Evolutionary conservation across 2,113 vertebrate genomes (phyloP).

Genomic region (Cryptoleucopteryx plumbea): DNA sequence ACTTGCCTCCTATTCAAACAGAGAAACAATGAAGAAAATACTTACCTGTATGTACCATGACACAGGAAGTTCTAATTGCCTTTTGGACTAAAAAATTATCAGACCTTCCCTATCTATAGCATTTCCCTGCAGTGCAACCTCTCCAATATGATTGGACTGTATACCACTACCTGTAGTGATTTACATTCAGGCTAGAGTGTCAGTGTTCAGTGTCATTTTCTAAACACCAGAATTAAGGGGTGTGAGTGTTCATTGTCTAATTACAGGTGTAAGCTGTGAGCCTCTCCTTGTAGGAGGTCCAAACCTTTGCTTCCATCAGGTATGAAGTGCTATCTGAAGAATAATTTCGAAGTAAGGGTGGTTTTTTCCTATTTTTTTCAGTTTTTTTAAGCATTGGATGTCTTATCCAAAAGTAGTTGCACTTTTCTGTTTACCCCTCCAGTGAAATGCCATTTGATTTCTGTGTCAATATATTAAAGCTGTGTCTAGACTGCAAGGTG

Average conservation of each 20-base stretch:
- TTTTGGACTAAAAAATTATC: not conserved
- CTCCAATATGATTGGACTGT: not conserved
- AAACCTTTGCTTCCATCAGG: not conserved
- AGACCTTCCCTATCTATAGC: not conserved
- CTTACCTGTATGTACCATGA: not conserved
- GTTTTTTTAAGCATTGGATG: not conserved
- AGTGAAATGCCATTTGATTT: not conserved
- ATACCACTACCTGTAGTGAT: not conserved
- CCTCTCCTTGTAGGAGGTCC: not conserved
- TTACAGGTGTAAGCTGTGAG: not conserved
- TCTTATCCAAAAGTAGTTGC: not conserved
- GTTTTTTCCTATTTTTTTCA: not conserved
- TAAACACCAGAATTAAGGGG: not conserved
- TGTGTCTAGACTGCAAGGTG: not conserved
- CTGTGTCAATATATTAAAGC: not conserved
- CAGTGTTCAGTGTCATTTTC: not conserved
- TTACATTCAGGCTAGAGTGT: not conserved
- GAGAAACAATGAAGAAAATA: not conserved
- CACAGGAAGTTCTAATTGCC: not conserved
- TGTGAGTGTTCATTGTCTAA: not conserved
- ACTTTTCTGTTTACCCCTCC: not conserved
- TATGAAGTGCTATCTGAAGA: not conserved
- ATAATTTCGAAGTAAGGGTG: not conserved
- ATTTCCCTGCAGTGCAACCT: not conserved
- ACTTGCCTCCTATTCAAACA: not conserved